These are phyloP conservation scores for Falco punctatus DNA, from an alignment of 2,113 vertebrate genomes.

Conservation along the genomic window DNA sequence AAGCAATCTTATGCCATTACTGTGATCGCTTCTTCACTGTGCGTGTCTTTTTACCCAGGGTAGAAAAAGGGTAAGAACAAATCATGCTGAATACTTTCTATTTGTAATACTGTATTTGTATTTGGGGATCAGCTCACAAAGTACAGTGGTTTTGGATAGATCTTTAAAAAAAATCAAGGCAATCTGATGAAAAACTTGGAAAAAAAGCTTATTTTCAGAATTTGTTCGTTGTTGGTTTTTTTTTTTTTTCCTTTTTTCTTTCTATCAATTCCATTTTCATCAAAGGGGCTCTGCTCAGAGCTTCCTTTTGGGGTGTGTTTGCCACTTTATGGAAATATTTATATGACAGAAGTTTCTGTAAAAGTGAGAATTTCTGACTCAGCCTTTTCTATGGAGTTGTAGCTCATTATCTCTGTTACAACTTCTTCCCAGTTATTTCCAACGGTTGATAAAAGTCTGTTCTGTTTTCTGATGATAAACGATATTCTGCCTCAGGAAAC, in stretches of 20 bases:
- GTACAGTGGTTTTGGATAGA: neutral
- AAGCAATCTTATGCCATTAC: neutral
- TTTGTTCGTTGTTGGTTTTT: neutral
- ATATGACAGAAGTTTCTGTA: neutral
- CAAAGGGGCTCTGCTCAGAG: neutral
- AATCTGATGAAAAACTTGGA: neutral
- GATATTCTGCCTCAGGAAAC: neutral
- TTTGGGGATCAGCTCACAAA: neutral
- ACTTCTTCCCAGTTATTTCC: neutral
- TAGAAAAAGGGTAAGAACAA: neutral
- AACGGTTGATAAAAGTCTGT: neutral
- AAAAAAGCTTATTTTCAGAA: neutral
- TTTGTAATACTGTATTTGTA: neutral
- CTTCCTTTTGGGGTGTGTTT: neutral
- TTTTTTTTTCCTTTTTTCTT: neutral
- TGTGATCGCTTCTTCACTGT: neutral
- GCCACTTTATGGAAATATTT: neutral
- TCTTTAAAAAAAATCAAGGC: neutral
- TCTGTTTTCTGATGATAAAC: constrained; percentile 18
- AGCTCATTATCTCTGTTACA: neutral
- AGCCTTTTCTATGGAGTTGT: neutral
- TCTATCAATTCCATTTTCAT: neutral
- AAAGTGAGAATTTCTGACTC: neutral
- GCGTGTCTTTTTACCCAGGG: neutral
- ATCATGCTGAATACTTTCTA: neutral